Evolutionary conservation across 2,113 vertebrate genomes (phyloP).

Genomic region (Chionomys nivalis): DNA sequence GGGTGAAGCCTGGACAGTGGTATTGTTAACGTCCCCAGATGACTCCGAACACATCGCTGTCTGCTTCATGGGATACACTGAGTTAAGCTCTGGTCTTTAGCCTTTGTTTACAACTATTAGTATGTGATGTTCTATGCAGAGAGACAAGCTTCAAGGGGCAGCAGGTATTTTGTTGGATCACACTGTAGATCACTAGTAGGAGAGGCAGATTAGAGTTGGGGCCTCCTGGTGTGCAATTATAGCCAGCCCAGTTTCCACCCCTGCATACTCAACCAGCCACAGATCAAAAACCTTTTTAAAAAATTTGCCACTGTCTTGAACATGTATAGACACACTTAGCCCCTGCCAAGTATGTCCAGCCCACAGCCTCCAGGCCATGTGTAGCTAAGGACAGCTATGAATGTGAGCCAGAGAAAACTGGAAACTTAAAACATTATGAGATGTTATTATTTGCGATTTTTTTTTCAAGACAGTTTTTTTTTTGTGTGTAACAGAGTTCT

Average conservation of each 20-base stretch:
- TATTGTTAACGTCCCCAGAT: not conserved
- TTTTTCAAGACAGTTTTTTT: not conserved
- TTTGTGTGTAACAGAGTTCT: too few species aligned
- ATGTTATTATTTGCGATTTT: not conserved
- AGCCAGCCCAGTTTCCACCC: not conserved
- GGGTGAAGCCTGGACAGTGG: not conserved
- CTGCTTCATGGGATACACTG: not conserved
- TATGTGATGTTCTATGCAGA: not conserved
- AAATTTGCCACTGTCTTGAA: not conserved
- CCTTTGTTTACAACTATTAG: not conserved
- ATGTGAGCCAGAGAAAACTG: not conserved
- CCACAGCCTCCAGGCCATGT: not conserved
- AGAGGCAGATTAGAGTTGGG: not conserved
- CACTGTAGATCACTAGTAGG: accelerated
- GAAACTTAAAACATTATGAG: not conserved
- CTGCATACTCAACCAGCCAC: not conserved
- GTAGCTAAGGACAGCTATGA: not conserved
- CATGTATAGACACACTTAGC: not conserved
- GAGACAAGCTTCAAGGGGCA: not conserved
- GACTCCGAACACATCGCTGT: not conserved
- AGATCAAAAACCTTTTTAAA: not conserved
- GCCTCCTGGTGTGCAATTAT: not conserved
- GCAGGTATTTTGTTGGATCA: not conserved
- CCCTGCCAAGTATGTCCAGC: not conserved
- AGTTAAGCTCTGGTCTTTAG: not conserved